phyloP scores from a whole-genome alignment of 2,113 vertebrate species.

The Rhynchomys soricoides region DNA sequence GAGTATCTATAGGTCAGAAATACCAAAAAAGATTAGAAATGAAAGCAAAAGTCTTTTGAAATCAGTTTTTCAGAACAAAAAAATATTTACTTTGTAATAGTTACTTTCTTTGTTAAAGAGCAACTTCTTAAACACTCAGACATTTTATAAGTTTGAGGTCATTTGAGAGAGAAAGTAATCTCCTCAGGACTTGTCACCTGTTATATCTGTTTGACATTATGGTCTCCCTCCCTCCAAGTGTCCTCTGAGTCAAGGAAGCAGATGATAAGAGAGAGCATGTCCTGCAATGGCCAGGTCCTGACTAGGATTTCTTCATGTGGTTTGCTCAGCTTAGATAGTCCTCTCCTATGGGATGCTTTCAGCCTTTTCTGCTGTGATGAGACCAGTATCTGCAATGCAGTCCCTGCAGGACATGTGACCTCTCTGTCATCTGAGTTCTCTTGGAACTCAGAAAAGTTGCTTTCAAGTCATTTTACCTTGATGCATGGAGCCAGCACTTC shows the following conservation, averaged over 20 bases:
- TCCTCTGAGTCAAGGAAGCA: neutral
- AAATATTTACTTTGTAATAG: neutral
- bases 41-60: neutral
- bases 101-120: neutral
- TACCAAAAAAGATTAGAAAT: neutral
- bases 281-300: neutral
- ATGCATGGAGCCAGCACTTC: neutral
- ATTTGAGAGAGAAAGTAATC: neutral
- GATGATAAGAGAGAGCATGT: neutral
- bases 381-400: neutral
- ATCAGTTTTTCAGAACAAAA: neutral
- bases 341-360: neutral
- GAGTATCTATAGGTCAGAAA: neutral
- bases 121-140: neutral
- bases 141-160: neutral
- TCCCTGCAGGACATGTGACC: too few relatives aligned
- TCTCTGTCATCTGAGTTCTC: neutral
- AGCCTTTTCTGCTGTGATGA: neutral
- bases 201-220: neutral
- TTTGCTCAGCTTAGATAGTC: fast-evolving
- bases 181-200: neutral
- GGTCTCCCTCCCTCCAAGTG: neutral
- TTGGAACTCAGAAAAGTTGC: neutral
- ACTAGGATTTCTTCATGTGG: fast-evolving
- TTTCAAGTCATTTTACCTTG: neutral